Conservation (phyloP, 1,140 invertebrate genomes). For the Drosophila santomea region DNA sequence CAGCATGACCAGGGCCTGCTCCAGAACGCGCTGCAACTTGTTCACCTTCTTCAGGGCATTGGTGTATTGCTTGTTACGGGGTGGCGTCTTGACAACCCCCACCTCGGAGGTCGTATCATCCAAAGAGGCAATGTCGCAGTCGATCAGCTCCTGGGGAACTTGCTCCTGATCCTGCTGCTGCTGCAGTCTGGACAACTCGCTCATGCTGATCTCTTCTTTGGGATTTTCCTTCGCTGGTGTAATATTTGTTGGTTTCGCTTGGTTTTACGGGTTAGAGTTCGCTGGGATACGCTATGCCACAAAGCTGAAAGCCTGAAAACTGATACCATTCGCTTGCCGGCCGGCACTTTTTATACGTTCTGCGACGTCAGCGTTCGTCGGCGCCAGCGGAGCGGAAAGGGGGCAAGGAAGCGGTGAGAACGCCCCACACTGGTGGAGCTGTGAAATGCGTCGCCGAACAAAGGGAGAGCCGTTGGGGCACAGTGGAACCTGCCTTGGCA, state of each 20-base stretch:
- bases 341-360: slow-evolving; percentile 69
- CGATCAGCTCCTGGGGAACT: slow-evolving; percentile 29
- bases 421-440: slow-evolving; percentile 1
- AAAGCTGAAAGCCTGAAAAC: slow-evolving; percentile 44
- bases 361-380: not conserved
- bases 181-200: slow-evolving; percentile 14
- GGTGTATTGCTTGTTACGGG: slow-evolving; percentile 17
- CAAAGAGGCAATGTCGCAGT: slow-evolving; percentile 49
- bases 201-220: slow-evolving; percentile 8
- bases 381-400: slow-evolving; percentile 11
- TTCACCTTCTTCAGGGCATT: slow-evolving; percentile 64
- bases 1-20: slow-evolving; percentile 49
- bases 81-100: not conserved
- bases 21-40: slow-evolving; percentile 62
- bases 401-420: not conserved
- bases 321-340: slow-evolving; percentile 54
- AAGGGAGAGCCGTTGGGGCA: slow-evolving; percentile 15
- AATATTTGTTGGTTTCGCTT: not conserved
- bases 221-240: not conserved
- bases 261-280: not conserved
- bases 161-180: slow-evolving; percentile 8
- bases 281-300: slow-evolving; percentile 5
- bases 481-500: slow-evolving; percentile 1
- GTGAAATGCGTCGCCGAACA: slow-evolving; percentile 49
- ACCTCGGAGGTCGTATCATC: slow-evolving; percentile 6